A percentile compares a stretch with the other conserved stretches of the same genome.
Conservation (phyloP, 2,113 vertebrate species). For the Zingel zingel region DNA sequence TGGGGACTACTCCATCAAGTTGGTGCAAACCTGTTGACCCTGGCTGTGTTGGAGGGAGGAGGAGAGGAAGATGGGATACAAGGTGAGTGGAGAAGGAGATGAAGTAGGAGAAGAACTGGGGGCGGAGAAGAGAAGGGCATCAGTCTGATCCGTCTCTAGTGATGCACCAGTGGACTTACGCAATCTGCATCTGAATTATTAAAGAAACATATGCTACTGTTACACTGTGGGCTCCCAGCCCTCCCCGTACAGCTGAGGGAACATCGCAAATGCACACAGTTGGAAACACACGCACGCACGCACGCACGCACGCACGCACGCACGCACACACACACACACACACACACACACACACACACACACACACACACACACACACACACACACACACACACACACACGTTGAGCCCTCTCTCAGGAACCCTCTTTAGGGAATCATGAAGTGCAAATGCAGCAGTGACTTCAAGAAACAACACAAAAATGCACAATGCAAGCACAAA, state of each 20-base stretch:
- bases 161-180: slow-evolving; percentile 68
- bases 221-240: slow-evolving; percentile 52
- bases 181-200: slow-evolving; percentile 83
- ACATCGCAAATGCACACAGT: slow-evolving; percentile 51
- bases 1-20: slow-evolving; percentile 33
- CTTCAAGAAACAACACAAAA: not conserved
- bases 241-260: slow-evolving; percentile 44
- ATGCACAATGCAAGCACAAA: not conserved
- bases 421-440: slow-evolving; percentile 11
- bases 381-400: not conserved
- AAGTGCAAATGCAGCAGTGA: slow-evolving; percentile 39
- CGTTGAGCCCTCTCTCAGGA: not conserved
- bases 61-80: not conserved
- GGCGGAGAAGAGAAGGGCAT: slow-evolving; percentile 11
- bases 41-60: slow-evolving; percentile 6
- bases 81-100: not conserved
- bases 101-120: not conserved
- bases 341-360: not conserved
- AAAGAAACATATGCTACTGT: slow-evolving; percentile 82
- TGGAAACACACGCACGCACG: not conserved
- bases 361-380: not conserved
- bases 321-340: no score
- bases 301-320: not conserved
- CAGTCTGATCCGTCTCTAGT: slow-evolving; percentile 46
- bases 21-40: slow-evolving; percentile 37